Evolutionary conservation across 2,888 invertebrate genomes (phyloP), one percentile per base, ranked within the genome.

Genomic region (Caenorhabditis sp.): DNA sequence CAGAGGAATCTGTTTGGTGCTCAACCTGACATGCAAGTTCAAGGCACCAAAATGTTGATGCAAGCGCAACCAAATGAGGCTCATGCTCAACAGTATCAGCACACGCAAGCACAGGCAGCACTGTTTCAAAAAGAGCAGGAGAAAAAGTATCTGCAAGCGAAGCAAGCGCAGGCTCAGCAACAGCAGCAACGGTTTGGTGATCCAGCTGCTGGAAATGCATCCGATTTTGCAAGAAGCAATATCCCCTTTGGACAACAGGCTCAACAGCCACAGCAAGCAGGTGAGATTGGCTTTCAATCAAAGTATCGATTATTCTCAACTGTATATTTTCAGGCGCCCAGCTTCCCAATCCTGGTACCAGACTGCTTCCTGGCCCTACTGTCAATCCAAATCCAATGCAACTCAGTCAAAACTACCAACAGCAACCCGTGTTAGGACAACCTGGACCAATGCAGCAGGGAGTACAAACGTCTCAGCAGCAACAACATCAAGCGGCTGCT

Each of bases 71-170:
- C 70, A 10, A 58, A 44, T 26, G 70, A 70, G 6, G 54, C 64
- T 10, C 79, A 79, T 19, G 47, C 70, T 41, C 70, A 70, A 31
- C 70, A 70, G 38, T 79, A 79, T 19, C 70, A 70, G 35, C 70
- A 70, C 28, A 70, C 79, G 7, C 79, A 70, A 10, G 38, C 54
- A 10, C 79, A 79, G n/a, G 3, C 63, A 28, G 54, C 69, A 6
- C 8, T 61, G n/a, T 28, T 56, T 0, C 79, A 70, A 10, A 47
- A 54, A 19, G 79, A 79, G n/a, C 38, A 47, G 16, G 77, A 77
- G 16, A 54, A 41, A 24, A 61, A 70, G 63, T 77, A 77, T 31
- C 22, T 77, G 10, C 69, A 77, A 58, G 51, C 76, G 35, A 77
- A 77, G 16, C 44, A 47, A 28, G 5, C 59, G 44, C 77, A 61